These are phyloP conservation scores for Macquaria ambigua DNA, from an alignment of 2,113 vertebrate species.

Conservation along the genomic window DNA sequence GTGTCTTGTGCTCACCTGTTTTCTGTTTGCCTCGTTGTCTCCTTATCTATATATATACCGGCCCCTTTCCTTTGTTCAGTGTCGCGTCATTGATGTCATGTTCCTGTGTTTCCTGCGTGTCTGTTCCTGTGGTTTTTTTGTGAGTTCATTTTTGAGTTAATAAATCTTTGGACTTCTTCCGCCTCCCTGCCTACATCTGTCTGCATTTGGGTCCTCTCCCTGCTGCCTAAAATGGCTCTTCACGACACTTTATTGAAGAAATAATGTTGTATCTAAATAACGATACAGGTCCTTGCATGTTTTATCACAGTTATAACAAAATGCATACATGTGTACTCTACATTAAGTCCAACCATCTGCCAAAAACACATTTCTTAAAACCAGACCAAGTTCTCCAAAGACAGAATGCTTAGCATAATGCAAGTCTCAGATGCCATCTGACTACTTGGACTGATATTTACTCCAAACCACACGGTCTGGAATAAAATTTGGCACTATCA, in stretches of 20 bases:
- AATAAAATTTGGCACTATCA: neutral
- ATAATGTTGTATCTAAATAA: neutral
- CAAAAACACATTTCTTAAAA: neutral
- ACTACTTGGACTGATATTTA: slow-evolving; percentile 20
- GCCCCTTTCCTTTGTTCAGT: no score
- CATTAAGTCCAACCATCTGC: slow-evolving; percentile 30
- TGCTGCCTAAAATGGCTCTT: no score
- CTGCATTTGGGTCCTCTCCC: no score
- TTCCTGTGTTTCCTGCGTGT: no score
- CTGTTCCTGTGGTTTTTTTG: no score
- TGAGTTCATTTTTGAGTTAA: no score
- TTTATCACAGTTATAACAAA: neutral
- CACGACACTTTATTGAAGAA: neutral
- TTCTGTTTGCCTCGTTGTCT: no score
- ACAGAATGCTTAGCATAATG: neutral
- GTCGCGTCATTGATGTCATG: no score
- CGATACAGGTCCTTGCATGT: neutral
- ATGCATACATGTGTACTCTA: neutral
- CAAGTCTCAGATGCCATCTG: slow-evolving; percentile 18
- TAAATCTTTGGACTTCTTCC: no score
- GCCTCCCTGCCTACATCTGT: no score
- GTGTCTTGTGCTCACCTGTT: no score
- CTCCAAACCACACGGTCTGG: slow-evolving; percentile 17
- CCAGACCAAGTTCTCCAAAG: neutral
- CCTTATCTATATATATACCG: no score